Conservation (phyloP, 1,140 invertebrate genomes). For the Trigoniulus corallinus region DNA sequence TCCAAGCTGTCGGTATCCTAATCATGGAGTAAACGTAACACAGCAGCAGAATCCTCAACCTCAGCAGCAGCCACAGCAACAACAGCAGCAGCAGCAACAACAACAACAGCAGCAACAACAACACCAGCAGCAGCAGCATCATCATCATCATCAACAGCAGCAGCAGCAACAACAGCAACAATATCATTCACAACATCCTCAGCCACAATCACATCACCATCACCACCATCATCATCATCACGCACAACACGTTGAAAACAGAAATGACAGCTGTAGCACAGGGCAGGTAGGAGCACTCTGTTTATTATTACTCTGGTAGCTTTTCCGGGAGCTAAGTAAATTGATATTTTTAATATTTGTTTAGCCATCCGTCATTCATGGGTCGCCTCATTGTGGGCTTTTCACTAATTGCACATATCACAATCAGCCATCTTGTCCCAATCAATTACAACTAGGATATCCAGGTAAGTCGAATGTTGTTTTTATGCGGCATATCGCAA, state of each 20-base stretch:
- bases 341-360: too few relatives aligned
- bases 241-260: conserved; percentile 4
- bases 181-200: too few relatives aligned
- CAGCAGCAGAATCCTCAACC: too few relatives aligned
- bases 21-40: too few relatives aligned
- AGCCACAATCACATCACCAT: conserved; percentile 13
- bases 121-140: too few relatives aligned
- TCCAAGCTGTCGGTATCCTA: too few relatives aligned
- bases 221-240: conserved; percentile 10
- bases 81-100: too few relatives aligned
- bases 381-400: too few relatives aligned
- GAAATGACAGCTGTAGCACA: neutral
- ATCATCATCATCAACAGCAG: conserved; percentile 14
- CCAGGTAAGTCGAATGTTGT: neutral
- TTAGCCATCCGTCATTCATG: too few relatives aligned
- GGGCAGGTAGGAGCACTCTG: too few relatives aligned
- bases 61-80: too few relatives aligned
- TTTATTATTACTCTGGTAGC: neutral
- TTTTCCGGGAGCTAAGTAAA: neutral
- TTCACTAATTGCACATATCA: neutral
- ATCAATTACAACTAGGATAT: neutral
- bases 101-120: too few relatives aligned
- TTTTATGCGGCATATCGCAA: neutral
- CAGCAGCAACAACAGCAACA: conserved; percentile 7
- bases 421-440: neutral